A percentile compares a stretch with the other conserved stretches of the same genome.
phyloP scores from a whole-genome alignment of 2,797 vertebrate genomes.

The Orientallactaga sibirica region DNA sequence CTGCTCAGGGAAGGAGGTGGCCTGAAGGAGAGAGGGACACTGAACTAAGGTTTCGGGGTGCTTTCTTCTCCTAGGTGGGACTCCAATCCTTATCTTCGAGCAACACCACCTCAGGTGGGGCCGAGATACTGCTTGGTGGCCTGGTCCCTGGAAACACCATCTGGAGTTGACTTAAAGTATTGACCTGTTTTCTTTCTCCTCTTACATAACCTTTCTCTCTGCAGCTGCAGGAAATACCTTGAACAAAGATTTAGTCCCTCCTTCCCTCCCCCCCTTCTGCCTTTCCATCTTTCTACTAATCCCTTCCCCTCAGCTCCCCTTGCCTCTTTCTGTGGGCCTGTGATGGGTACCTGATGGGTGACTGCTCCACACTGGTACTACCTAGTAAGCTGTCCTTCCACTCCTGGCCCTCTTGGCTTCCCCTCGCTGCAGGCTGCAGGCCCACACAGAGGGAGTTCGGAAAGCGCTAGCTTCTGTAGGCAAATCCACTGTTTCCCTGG shows the following conservation, averaged over 20 bases:
- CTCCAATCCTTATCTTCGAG: neutral
- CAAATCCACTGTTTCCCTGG: too few species aligned
- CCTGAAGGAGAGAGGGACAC: too few species aligned
- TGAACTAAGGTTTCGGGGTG: neutral
- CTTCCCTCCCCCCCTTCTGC: too few species aligned
- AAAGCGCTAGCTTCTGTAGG: neutral
- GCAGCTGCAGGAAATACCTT: neutral
- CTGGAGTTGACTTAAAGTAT: neutral
- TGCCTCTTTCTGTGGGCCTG: rapidly evolving
- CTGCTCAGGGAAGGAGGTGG: neutral
- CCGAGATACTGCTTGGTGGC: rapidly evolving
- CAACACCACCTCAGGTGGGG: too few species aligned
- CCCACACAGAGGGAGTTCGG: neutral
- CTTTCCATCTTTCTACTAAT: rapidly evolving
- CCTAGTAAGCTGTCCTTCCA: neutral
- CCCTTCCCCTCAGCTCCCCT: too few species aligned
- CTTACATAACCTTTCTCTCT: neutral
- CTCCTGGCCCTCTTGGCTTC: neutral
- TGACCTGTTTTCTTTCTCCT: neutral
- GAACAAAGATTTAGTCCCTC: neutral
- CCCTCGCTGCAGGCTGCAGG: neutral
- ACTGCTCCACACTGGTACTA: rapidly evolving
- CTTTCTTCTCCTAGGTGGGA: too few species aligned
- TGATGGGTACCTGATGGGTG: neutral
- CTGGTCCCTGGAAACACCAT: neutral